Evolutionary conservation across 2,888 invertebrate species (phyloP).

Genomic region (Strigamia maritima): DNA sequence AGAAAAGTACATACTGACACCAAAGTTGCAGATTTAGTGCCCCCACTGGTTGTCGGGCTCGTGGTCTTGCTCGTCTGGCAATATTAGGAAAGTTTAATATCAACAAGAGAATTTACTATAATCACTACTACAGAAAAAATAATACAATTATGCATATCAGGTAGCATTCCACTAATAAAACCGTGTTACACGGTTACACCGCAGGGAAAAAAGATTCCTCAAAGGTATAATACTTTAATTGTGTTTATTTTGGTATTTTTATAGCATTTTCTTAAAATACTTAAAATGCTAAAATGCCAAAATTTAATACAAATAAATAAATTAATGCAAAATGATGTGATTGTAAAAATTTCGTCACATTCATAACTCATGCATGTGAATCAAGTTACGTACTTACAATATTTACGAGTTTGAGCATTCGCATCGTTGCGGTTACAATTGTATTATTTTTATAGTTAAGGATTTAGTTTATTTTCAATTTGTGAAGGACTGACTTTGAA

Average conservation of each 20-base stretch:
- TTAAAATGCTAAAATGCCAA: no score
- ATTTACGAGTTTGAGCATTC: neutral
- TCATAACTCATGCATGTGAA: neutral
- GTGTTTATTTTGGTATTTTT: no score
- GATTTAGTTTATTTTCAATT: neutral
- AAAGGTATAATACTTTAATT: no score
- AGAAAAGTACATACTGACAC: conserved; percentile 33
- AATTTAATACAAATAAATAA: no score
- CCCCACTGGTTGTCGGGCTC: conserved; percentile 19
- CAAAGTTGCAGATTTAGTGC: conserved; percentile 11
- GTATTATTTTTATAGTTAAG: neutral
- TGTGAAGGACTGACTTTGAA: neutral
- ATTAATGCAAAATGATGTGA: no score
- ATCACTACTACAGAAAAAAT: neutral
- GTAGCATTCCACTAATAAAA: neutral
- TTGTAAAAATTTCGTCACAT: neutral
- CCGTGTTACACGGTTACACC: no score
- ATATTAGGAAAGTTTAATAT: conserved; percentile 25
- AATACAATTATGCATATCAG: neutral
- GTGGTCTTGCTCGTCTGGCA: conserved; percentile 25
- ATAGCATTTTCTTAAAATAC: no score
- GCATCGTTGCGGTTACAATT: neutral
- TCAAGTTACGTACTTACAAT: neutral
- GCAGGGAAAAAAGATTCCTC: no score
- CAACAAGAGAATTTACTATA: conserved; percentile 4